Percentiles rank a stretch among this genome's conserved stretches.
phyloP scores from a whole-genome alignment of 2,888 invertebrate genomes.

The Hyalella azteca region DNA sequence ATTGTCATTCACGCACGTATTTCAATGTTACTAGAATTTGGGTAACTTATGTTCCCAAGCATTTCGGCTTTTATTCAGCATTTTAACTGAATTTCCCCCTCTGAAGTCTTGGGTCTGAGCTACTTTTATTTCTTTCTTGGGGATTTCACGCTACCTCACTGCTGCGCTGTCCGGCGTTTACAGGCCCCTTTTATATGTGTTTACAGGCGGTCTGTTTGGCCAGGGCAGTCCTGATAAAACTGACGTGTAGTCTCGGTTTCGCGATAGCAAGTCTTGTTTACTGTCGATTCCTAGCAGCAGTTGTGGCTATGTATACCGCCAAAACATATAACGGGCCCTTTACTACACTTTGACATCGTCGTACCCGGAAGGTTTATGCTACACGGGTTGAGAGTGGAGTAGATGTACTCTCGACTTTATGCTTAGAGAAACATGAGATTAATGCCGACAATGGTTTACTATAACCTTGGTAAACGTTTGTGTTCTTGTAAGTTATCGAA shows the following conservation, averaged over 20 bases:
- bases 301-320: not conserved
- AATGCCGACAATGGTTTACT: not conserved
- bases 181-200: conserved; percentile 26
- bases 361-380: too few relatives aligned
- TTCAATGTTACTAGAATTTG: too few relatives aligned
- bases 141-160: not conserved
- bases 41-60: too few relatives aligned
- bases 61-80: too few relatives aligned
- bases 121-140: not conserved
- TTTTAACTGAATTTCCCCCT: too few relatives aligned
- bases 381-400: not conserved
- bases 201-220: conserved; percentile 31
- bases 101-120: too few relatives aligned
- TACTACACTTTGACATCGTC: too few relatives aligned
- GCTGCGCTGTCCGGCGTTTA: not conserved
- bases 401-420: not conserved
- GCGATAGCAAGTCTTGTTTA: conserved; percentile 6
- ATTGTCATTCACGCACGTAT: too few relatives aligned
- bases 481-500: too few relatives aligned
- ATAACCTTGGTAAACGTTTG: too few relatives aligned
- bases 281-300: not conserved
- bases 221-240: conserved; percentile 27
- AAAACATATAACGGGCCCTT: too few relatives aligned
- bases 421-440: not conserved
- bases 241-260: not conserved